Base-by-base conservation (phyloP, 2,888 invertebrate genomes). In the Torymus texanus region DNA sequence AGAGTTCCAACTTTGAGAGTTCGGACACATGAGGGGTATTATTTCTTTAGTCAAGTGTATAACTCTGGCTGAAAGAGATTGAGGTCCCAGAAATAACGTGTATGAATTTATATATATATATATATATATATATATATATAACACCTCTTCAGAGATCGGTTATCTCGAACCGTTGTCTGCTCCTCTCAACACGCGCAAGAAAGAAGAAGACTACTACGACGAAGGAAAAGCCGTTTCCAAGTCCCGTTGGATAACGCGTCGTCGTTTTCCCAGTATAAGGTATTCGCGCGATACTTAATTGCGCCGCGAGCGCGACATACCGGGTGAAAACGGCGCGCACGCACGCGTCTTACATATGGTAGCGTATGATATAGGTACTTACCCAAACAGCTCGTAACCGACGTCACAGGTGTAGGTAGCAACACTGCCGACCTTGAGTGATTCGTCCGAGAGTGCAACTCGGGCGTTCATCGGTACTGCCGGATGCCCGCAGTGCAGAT, bases 311-410 rank as follows among this genome's bases (percentile, higher is more conserved):
- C 78, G 82, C 76, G 80, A 73, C 73, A 65, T 41, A 41, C 41
- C 1, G 78, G 79, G 78, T 78, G 77, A 79, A 80, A 79, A 74
- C 58, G 79, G 78, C 65, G 77, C 2, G 1, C 14, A 14, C 18
- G 18, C 10, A 21, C 21, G 21, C 21, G 21, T 2, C 21, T 21
- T 21, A 21, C 21, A 21, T 75, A 81, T 75, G 82, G 82, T 55
- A 81, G 70, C 84, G 16, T 2, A 21, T 21, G 1, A 21, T 29
- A 29, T 29, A 29, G 29, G 8, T 41, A 41, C 89, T 90, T 87
- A 92, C 92, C 97, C 97, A 88, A 97, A 97, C 14, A 97, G 93
- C 89, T 97, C 96, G 90, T 97, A 97, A 14, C 96, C 97, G 55
- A 95, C 94, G 89, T 97, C 97, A 88, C 97, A 97, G 82, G 94